phyloP scores from a whole-genome alignment of 2,888 invertebrate genomes.

The Drosophila multiciliata region DNA sequence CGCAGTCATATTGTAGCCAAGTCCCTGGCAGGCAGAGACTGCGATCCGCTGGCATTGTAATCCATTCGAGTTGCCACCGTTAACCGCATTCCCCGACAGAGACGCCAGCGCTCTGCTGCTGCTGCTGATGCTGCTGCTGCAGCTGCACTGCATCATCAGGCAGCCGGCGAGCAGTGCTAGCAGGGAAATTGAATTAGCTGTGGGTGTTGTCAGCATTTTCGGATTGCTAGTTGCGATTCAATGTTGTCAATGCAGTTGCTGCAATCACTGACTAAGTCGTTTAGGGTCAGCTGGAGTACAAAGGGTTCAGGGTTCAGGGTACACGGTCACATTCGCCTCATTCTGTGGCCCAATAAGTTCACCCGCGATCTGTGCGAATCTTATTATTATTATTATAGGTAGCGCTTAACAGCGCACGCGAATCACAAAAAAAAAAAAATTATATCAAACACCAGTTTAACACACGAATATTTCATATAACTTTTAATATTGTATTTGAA shows the following conservation, averaged over 20 bases:
- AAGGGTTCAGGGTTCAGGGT: constrained; percentile 19
- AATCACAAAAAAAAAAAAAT: constrained; percentile 48
- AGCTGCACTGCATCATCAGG: constrained; percentile 31
- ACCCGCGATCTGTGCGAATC: neutral
- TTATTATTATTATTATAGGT: neutral
- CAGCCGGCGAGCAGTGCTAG: constrained; percentile 16
- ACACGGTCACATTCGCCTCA: constrained; percentile 40
- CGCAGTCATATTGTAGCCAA: constrained; percentile 93
- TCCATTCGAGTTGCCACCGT: constrained; percentile 75
- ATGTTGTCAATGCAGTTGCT: neutral
- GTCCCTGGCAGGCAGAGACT: constrained; percentile 91
- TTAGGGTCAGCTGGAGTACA: neutral
- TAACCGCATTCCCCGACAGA: constrained; percentile 21
- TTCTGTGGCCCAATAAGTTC: constrained; percentile 36
- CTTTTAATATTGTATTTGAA: constrained; percentile 2
- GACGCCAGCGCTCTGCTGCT: constrained; percentile 2
- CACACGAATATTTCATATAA: neutral
- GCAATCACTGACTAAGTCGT: neutral
- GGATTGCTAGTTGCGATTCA: neutral
- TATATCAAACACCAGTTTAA: neutral
- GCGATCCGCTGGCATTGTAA: constrained; percentile 92
- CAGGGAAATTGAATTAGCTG: constrained; percentile 4
- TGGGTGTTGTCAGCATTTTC: constrained; percentile 16
- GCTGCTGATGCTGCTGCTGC: neutral
- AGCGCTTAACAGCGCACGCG: constrained; percentile 4